phyloP scores from a whole-genome alignment of 2,113 vertebrate genomes.

The Megalops atlanticus region DNA sequence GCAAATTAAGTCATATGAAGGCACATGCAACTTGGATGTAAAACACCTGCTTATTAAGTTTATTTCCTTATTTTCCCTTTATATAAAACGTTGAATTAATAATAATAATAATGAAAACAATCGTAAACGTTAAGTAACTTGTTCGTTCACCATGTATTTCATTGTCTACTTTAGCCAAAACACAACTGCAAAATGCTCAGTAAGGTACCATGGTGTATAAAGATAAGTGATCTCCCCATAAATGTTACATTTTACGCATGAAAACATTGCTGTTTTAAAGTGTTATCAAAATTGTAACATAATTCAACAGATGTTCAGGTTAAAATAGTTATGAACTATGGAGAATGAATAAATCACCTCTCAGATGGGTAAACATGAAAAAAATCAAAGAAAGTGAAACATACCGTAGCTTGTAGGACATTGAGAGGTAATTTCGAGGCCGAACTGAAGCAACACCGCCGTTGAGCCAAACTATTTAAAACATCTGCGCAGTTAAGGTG shows the following conservation, averaged over 20 bases:
- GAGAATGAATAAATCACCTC: not conserved
- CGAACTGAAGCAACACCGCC: not conserved
- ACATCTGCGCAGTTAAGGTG: slow-evolving; percentile 7
- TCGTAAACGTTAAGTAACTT: too few relatives aligned
- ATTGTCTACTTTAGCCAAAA: not conserved
- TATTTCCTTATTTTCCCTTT: too few relatives aligned
- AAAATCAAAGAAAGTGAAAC: not conserved
- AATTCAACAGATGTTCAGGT: not conserved
- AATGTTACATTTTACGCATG: not conserved
- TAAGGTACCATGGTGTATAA: not conserved
- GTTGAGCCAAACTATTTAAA: not conserved
- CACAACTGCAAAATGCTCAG: not conserved
- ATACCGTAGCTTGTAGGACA: not conserved
- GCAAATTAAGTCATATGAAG: not conserved
- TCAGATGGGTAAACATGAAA: not conserved
- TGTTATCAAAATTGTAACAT: too few relatives aligned
- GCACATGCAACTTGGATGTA: not conserved
- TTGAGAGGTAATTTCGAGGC: not conserved
- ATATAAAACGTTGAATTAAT: too few relatives aligned
- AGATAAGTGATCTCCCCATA: not conserved
- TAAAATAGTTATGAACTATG: not conserved
- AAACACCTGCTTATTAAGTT: not conserved
- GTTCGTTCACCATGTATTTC: too few relatives aligned
- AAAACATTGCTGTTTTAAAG: not conserved
- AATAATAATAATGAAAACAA: too few relatives aligned